A percentile compares a stretch with the other conserved stretches of the same genome.
Conservation (phyloP, 2,113 vertebrate species). For the Diphyllodes magnificus region DNA sequence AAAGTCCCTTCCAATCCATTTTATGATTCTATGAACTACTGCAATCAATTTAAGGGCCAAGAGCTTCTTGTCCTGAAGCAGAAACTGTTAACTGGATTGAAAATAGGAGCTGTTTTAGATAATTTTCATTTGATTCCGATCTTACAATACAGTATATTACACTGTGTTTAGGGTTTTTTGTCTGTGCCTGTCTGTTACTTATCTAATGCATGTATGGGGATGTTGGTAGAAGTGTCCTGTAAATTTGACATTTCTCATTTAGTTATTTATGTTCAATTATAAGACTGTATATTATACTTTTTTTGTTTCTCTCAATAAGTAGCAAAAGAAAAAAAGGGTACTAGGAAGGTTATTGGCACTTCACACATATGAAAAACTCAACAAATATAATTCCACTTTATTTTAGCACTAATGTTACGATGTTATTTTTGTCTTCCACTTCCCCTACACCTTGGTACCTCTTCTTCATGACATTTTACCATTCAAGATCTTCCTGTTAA, state of each 20-base stretch:
- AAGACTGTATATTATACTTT: background rate
- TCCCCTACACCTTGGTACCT: fast-evolving
- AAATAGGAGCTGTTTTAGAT: background rate
- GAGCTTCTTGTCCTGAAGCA: background rate
- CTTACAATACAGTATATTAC: background rate
- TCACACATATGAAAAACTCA: background rate
- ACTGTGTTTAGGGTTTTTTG: background rate
- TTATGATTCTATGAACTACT: background rate
- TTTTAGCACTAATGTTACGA: background rate
- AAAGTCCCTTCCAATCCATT: background rate
- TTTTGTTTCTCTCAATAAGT: background rate
- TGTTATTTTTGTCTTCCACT: background rate
- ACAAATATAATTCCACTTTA: background rate
- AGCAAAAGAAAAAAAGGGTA: background rate
- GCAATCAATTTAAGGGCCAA: background rate
- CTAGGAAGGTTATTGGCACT: fast-evolving
- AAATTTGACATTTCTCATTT: background rate
- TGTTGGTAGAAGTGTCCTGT: background rate
- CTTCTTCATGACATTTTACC: background rate
- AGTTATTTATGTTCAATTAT: background rate
- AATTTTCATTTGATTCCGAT: background rate
- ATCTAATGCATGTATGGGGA: background rate
- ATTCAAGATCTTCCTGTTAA: background rate
- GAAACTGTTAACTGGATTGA: background rate
- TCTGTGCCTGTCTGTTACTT: background rate